Evolutionary conservation across 2,113 vertebrate species (phyloP).

Genomic region (Gambusia holbrooki): DNA sequence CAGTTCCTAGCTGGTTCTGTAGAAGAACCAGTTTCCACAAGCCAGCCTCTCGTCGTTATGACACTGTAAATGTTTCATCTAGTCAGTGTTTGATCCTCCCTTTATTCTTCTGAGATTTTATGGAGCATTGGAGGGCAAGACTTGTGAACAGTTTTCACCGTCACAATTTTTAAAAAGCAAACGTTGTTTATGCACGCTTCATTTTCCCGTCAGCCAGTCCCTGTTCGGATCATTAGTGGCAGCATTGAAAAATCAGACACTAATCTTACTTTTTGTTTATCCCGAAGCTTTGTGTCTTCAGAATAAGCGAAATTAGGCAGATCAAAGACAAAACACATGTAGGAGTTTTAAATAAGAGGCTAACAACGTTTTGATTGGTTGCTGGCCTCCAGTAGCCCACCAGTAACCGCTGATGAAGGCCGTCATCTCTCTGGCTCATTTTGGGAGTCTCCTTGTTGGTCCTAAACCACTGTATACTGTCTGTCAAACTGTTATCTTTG

Average conservation of each 20-base stretch:
- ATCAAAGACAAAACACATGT: not conserved
- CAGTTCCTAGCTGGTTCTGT: not conserved
- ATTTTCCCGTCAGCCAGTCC: too few relatives aligned
- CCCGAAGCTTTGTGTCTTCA: too few relatives aligned
- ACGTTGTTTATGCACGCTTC: too few relatives aligned
- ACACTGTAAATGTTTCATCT: not conserved
- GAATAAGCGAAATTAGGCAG: not conserved
- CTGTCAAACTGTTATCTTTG: too few relatives aligned
- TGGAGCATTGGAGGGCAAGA: not conserved
- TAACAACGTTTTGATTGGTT: not conserved
- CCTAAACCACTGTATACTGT: too few relatives aligned
- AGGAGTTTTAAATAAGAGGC: not conserved
- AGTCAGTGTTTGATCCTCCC: not conserved
- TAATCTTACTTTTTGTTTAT: too few relatives aligned
- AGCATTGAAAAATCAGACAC: too few relatives aligned
- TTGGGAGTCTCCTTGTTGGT: too few relatives aligned
- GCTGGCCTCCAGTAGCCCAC: too few relatives aligned
- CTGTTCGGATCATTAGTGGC: too few relatives aligned
- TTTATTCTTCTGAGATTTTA: not conserved
- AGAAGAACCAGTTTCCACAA: not conserved
- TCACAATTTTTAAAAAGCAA: too few relatives aligned
- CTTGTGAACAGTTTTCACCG: too few relatives aligned
- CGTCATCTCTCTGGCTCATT: not conserved
- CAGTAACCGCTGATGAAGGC: not conserved
- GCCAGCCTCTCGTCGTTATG: not conserved